phyloP scores from a whole-genome alignment of 2,888 invertebrate species.

The Formica aserva region DNA sequence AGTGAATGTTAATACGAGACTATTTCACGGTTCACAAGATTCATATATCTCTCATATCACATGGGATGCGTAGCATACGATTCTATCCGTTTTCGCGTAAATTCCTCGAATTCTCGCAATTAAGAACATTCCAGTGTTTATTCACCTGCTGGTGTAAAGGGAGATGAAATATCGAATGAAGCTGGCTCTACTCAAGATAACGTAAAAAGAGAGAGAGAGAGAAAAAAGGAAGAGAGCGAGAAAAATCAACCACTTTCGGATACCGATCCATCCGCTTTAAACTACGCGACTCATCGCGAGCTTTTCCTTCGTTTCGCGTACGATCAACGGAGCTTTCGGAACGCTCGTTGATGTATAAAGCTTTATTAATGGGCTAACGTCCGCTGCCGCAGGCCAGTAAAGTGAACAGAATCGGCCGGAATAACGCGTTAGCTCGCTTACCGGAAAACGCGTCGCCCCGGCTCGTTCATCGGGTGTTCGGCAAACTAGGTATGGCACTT shows the following conservation, averaged over 20 bases:
- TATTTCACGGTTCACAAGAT: neutral
- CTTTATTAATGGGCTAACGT: constrained; percentile 71
- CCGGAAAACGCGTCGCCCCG: constrained; percentile 61
- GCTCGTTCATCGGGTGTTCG: neutral
- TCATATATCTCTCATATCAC: constrained; percentile 8
- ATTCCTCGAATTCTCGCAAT: constrained; percentile 66
- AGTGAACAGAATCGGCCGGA: constrained; percentile 62
- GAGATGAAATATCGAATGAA: neutral
- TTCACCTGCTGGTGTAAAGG: neutral
- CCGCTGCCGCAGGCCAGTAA: constrained; percentile 54
- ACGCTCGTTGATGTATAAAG: constrained; percentile 43
- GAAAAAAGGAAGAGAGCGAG: constrained; percentile 20
- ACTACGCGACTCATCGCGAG: constrained; percentile 40
- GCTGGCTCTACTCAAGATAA: neutral
- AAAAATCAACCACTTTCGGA: constrained; percentile 62
- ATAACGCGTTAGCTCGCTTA: constrained; percentile 68
- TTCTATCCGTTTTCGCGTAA: constrained; percentile 53
- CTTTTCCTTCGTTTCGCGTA: constrained; percentile 50
- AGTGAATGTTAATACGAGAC: neutral
- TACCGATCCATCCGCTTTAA: constrained; percentile 68
- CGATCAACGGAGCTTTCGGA: constrained; percentile 47
- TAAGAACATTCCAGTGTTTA: constrained; percentile 14
- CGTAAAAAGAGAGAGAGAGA: constrained; percentile 27
- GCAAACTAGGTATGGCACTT: constrained; percentile 67
- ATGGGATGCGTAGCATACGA: constrained; percentile 25